Evolutionary conservation across 2,888 invertebrate genomes (phyloP).

Genomic region (Drosophila colorata): DNA sequence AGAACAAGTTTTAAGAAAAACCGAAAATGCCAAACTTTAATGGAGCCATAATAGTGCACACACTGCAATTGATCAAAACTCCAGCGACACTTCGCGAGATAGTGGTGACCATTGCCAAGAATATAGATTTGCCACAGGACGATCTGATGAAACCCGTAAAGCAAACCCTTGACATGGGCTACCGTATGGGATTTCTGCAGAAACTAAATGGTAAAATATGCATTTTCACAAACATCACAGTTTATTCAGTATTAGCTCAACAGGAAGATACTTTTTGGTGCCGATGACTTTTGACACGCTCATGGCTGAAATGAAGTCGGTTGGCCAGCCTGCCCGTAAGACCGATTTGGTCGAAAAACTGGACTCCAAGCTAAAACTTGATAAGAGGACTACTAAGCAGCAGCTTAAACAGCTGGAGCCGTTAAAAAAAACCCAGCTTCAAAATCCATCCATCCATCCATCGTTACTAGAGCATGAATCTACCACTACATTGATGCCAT

Average conservation of each 20-base stretch:
- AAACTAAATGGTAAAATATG: constrained; percentile 54
- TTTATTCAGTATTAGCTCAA: rapidly evolving
- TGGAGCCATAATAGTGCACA: constrained; percentile 68
- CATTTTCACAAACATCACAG: too few relatives aligned
- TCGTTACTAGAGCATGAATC: constrained; percentile 1
- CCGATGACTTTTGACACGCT: constrained; percentile 52
- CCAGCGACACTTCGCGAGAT: constrained; percentile 67
- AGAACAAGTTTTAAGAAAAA: neutral
- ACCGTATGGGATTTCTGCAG: constrained; percentile 57
- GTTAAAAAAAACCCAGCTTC: constrained; percentile 6
- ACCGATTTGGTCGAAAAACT: neutral
- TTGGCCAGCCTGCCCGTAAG: neutral
- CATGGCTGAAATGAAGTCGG: constrained; percentile 31
- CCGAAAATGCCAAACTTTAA: constrained; percentile 62
- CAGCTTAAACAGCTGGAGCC: neutral
- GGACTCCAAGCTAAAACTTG: neutral
- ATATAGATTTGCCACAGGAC: constrained; percentile 51
- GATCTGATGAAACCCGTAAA: constrained; percentile 58
- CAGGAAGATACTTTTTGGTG: constrained; percentile 60
- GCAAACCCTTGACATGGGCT: constrained; percentile 60
- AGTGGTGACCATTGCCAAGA: constrained; percentile 50
- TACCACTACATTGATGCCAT: constrained; percentile 37
- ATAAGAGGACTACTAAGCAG: constrained; percentile 22
- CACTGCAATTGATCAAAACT: constrained; percentile 54
- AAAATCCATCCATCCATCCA: too few relatives aligned